A percentile compares a stretch with the other conserved stretches of the same genome.
phyloP scores from a whole-genome alignment of 2,113 vertebrate species.

The Patagioenas fasciata region DNA sequence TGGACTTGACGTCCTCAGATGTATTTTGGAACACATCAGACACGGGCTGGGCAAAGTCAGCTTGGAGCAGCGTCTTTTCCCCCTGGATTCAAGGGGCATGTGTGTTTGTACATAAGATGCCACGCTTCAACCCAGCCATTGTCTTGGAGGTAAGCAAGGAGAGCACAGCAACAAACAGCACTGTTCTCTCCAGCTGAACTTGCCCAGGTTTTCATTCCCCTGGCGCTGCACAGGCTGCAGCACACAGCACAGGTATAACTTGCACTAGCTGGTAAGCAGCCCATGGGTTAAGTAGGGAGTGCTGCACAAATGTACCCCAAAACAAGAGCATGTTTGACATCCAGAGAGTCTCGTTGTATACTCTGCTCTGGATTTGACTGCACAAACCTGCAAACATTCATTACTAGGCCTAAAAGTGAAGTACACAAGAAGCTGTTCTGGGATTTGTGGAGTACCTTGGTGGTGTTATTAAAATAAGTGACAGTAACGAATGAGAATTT shows the following conservation, averaged over 20 bases:
- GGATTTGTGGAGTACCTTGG: background rate
- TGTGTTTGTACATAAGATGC: slow-evolving; percentile 79
- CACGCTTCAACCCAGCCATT: slow-evolving; percentile 71
- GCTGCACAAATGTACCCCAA: background rate
- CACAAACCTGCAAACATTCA: background rate
- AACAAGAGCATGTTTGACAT: background rate
- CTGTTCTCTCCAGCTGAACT: background rate
- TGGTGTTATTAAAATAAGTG: background rate
- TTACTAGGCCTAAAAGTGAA: background rate
- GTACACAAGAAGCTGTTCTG: background rate
- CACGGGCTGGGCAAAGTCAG: slow-evolving; percentile 84
- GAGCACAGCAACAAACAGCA: background rate
- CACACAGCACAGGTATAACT: background rate
- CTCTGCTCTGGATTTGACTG: background rate
- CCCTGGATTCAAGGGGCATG: slow-evolving; percentile 83
- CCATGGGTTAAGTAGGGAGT: background rate
- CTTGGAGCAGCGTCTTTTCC: slow-evolving; percentile 81
- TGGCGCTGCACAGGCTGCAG: rapidly evolving
- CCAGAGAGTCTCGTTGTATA: background rate
- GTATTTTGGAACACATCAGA: slow-evolving; percentile 84
- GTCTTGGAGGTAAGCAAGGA: slow-evolving; percentile 75
- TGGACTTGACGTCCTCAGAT: slow-evolving; percentile 79
- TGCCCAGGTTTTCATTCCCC: background rate
- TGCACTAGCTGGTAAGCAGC: background rate
- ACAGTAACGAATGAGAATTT: background rate